Percentiles rank a stretch among this genome's conserved stretches.
These are phyloP conservation scores for Carduelis carduelis DNA, from an alignment of 2,797 vertebrate genomes.

Conservation along the genomic window DNA sequence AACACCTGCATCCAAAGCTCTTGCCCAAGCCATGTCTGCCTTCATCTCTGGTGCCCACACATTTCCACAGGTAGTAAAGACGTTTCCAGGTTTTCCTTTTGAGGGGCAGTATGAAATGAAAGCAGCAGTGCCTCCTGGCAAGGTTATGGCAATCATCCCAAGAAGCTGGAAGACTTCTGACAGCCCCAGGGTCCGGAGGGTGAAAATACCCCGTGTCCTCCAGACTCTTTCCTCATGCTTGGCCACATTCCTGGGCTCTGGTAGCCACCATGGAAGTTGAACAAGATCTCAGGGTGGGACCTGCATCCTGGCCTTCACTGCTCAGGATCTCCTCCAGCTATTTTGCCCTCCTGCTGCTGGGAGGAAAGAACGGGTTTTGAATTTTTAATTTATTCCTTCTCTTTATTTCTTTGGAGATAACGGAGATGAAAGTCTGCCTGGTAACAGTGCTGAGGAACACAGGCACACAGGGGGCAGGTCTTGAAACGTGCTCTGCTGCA, in stretches of 20 bases:
- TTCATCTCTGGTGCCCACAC: not conserved
- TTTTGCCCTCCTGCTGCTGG: not conserved
- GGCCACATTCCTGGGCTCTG: not conserved
- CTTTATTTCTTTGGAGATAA: constrained; percentile 2
- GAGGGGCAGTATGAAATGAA: not conserved
- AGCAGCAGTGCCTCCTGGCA: not conserved
- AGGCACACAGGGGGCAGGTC: not conserved
- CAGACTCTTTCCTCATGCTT: not conserved
- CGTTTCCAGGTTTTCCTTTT: not conserved
- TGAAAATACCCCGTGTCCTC: not conserved
- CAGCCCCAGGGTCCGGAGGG: not conserved
- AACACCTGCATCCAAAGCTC: not conserved
- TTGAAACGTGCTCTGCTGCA: not conserved
- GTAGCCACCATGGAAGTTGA: not conserved
- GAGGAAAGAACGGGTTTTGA: not conserved
- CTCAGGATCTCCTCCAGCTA: not conserved
- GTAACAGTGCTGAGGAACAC: not conserved
- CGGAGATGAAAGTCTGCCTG: constrained; percentile 2
- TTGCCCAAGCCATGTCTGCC: not conserved
- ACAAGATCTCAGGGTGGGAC: not conserved
- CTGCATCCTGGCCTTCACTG: not conserved
- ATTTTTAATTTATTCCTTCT: constrained; percentile 17
- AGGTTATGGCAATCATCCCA: not conserved
- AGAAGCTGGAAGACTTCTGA: not conserved
- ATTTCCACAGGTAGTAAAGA: not conserved